phyloP scores from a whole-genome alignment of 2,797 vertebrate species.

The Betta splendens region DNA sequence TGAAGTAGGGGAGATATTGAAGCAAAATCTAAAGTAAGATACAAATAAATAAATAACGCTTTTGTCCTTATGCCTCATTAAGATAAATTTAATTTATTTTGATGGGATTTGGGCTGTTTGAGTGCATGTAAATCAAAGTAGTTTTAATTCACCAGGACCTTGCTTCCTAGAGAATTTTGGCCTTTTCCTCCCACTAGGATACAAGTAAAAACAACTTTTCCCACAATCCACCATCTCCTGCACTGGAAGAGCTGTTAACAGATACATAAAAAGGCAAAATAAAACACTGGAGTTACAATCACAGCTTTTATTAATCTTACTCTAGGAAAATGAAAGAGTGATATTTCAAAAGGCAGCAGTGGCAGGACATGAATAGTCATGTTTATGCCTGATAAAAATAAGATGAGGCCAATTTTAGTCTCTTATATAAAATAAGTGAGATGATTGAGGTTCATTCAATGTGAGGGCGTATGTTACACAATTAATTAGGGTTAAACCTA shows the following conservation, averaged over 20 bases:
- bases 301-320: neutral
- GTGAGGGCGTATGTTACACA: neutral
- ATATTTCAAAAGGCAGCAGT: neutral
- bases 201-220: neutral
- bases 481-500: neutral
- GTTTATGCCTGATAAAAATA: neutral
- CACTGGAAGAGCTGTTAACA: neutral
- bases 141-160: conserved; percentile 2
- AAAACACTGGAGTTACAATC: neutral
- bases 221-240: neutral
- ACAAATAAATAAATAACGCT: too few relatives aligned
- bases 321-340: neutral
- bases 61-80: too few relatives aligned
- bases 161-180: conserved; percentile 12
- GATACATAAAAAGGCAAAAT: neutral
- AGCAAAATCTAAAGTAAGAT: too few relatives aligned
- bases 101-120: neutral
- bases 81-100: neutral
- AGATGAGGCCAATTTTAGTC: neutral
- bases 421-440: too few relatives aligned
- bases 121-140: conserved; percentile 1
- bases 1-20: too few relatives aligned
- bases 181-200: conserved; percentile 4
- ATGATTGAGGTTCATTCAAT: neutral
- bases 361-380: too few relatives aligned